Conservation (phyloP, 2,113 vertebrate genomes). For the Maccullochella peelii region DNA sequence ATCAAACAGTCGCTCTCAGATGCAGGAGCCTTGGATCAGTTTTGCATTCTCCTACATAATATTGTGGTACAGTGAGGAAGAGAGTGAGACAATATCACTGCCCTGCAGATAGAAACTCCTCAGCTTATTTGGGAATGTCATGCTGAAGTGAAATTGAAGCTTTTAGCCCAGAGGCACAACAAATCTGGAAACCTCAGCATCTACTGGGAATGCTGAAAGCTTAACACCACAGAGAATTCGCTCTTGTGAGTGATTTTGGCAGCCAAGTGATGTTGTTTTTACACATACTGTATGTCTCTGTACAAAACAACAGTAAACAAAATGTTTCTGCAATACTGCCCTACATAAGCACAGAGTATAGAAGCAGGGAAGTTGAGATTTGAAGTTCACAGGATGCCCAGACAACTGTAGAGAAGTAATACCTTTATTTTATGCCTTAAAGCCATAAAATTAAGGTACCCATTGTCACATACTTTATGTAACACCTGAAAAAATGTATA, state of each 20-base stretch:
- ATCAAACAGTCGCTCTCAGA: constrained; percentile 37
- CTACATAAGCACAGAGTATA: background rate
- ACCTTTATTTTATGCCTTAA: background rate
- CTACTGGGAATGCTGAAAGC: constrained; percentile 14
- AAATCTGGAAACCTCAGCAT: constrained; percentile 45
- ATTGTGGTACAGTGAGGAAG: constrained; percentile 3
- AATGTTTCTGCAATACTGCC: background rate
- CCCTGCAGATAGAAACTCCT: constrained; percentile 24
- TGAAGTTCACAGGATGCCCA: background rate
- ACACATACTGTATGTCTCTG: constrained; percentile 7
- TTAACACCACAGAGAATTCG: constrained; percentile 13
- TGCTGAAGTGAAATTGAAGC: constrained; percentile 36
- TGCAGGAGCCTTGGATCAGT: constrained; percentile 29
- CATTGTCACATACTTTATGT: too few species aligned
- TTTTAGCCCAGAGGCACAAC: constrained; percentile 37
- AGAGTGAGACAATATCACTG: constrained; percentile 23
- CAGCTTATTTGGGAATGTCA: constrained; percentile 25
- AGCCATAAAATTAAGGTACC: background rate
- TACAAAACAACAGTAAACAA: background rate
- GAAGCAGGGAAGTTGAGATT: background rate
- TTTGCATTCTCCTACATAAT: constrained; percentile 35
- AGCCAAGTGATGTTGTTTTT: constrained; percentile 20
- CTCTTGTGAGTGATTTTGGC: constrained; percentile 37
- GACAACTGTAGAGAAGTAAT: background rate
- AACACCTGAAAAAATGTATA: too few species aligned